These are phyloP conservation scores for Xiphophorus birchmanni DNA, from an alignment of 2,797 vertebrate genomes.

Conservation along the genomic window DNA sequence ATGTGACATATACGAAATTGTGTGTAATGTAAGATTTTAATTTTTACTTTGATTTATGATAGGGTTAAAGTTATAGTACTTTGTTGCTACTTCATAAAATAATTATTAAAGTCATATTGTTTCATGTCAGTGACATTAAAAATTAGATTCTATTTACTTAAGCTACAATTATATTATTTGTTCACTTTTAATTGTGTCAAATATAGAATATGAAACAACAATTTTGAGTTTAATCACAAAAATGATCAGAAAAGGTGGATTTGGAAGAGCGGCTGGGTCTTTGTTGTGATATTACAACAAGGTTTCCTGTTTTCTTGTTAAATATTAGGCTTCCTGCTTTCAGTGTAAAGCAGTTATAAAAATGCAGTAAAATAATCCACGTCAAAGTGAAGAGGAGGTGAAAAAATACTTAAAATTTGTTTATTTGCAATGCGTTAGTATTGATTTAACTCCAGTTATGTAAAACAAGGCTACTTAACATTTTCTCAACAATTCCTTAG, in stretches of 20 bases:
- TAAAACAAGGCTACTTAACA: not conserved
- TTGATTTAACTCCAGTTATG: not conserved
- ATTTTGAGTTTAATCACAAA: conserved; percentile 52
- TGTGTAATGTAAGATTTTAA: not conserved
- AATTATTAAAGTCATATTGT: not conserved
- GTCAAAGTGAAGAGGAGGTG: not conserved
- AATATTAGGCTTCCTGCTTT: not conserved
- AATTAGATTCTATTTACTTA: not conserved
- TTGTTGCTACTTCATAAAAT: not conserved
- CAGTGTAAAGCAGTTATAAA: not conserved
- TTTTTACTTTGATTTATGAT: not conserved
- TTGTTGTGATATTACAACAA: not conserved
- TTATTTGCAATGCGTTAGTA: not conserved
- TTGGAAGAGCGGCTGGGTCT: not conserved
- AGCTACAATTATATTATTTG: not conserved
- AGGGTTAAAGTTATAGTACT: not conserved
- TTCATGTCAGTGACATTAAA: not conserved
- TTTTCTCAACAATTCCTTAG: not conserved
- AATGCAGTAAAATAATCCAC: not conserved
- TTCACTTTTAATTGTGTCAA: conserved; percentile 11
- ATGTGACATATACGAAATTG: not conserved
- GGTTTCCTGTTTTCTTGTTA: not conserved
- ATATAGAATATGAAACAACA: conserved; percentile 62
- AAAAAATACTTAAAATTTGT: not conserved
- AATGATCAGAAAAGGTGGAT: conserved; percentile 23